phyloP scores from a whole-genome alignment of 2,797 vertebrate species.

The Anguilla marmorata region DNA sequence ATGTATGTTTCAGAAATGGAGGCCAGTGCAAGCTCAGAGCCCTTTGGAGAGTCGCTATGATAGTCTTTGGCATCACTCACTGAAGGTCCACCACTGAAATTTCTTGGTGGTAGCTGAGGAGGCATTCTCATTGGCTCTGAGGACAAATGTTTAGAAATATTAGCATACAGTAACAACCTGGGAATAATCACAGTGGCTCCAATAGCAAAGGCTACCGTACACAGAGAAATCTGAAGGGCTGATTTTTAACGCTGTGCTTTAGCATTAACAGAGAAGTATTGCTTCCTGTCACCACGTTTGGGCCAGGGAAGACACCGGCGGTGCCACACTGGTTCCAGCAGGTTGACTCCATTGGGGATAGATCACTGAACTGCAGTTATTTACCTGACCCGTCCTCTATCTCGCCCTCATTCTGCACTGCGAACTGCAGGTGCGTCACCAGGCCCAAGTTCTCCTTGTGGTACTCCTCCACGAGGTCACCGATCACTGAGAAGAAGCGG shows the following conservation, averaged over 20 bases:
- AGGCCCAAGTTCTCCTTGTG: slow-evolving; percentile 92
- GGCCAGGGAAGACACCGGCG: neutral
- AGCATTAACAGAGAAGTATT: neutral
- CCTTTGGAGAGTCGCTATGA: slow-evolving; percentile 53
- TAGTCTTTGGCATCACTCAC: slow-evolving; percentile 76
- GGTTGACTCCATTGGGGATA: neutral
- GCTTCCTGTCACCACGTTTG: neutral
- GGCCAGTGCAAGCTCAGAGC: slow-evolving; percentile 62
- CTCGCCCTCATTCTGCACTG: slow-evolving; percentile 86
- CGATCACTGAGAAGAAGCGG: slow-evolving; percentile 81
- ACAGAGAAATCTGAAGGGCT: neutral
- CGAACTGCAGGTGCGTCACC: slow-evolving; percentile 87
- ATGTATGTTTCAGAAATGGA: slow-evolving; percentile 78
- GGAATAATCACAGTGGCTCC: neutral
- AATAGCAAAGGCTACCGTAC: neutral
- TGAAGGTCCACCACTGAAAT: slow-evolving; percentile 57
- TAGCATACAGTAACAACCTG: neutral
- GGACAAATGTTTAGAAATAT: slow-evolving; percentile 21
- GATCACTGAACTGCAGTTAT: neutral
- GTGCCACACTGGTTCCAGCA: neutral
- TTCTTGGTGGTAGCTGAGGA: slow-evolving; percentile 87
- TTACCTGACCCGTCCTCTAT: slow-evolving; percentile 84
- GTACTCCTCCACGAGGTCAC: slow-evolving; percentile 93
- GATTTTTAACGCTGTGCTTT: neutral
- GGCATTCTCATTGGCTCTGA: slow-evolving; percentile 72